Conservation (phyloP, 2,797 vertebrate genomes). For the Siniperca obscura region DNA sequence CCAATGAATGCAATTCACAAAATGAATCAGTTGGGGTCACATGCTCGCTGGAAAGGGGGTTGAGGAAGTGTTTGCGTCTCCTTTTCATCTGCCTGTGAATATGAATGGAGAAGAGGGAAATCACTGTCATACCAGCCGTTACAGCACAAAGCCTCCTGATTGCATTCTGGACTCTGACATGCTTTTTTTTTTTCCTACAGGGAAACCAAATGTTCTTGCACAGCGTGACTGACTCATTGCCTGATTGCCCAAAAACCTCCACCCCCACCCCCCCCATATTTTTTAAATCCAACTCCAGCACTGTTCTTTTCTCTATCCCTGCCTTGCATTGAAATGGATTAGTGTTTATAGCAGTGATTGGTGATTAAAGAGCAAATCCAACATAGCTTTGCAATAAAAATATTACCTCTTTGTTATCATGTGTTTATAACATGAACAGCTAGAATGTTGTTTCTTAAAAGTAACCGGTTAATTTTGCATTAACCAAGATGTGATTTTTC, state of each 20-base stretch:
- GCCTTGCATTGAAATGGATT: constrained; percentile 49
- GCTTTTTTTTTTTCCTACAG: constrained; percentile 71
- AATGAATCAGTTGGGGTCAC: constrained; percentile 76
- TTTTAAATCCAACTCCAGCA: constrained; percentile 55
- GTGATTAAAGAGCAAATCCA: constrained; percentile 42
- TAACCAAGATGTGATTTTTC: constrained; percentile 39
- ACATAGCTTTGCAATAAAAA: constrained; percentile 5
- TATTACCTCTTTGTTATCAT: neutral
- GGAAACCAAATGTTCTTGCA: constrained; percentile 81
- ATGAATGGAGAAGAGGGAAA: constrained; percentile 79
- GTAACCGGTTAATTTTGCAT: constrained; percentile 3
- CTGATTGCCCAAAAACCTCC: constrained; percentile 76
- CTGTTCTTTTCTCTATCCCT: constrained; percentile 30
- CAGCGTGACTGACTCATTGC: constrained; percentile 82
- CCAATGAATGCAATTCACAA: constrained; percentile 70
- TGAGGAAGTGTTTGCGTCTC: constrained; percentile 69
- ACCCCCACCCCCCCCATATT: constrained; percentile 24
- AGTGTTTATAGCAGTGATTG: constrained; percentile 33
- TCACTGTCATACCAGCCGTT: constrained; percentile 79
- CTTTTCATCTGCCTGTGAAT: constrained; percentile 72
- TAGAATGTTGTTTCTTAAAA: constrained; percentile 8
- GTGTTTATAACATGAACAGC: neutral
- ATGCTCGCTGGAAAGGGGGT: constrained; percentile 48
- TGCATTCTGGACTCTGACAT: constrained; percentile 82
- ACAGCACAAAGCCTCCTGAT: constrained; percentile 83